A percentile compares a stretch with the other conserved stretches of the same genome.
Evolutionary conservation across 2,113 vertebrate genomes (phyloP).

Genomic region (Xenopus tropicalis): DNA sequence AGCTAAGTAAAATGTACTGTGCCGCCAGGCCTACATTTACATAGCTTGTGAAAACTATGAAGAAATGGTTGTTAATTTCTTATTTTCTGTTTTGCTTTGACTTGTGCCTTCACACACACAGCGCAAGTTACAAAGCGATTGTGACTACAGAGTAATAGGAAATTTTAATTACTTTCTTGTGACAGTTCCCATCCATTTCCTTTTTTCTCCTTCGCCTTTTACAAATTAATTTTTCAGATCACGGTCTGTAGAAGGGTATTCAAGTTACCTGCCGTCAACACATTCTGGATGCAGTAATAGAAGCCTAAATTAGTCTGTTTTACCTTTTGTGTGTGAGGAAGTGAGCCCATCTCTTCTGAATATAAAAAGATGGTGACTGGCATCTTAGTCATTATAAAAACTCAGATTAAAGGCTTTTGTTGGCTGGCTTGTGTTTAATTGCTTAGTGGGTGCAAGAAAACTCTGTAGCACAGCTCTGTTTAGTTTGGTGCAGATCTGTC

Average conservation of each 20-base stretch:
- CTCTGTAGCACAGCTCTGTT: too few relatives aligned
- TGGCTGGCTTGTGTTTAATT: neutral
- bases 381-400: neutral
- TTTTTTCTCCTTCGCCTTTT: slow-evolving; percentile 14
- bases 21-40: too few relatives aligned
- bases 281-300: slow-evolving; percentile 20
- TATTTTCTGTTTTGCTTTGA: neutral
- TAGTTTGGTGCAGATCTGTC: too few relatives aligned
- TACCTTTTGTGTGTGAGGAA: slow-evolving; percentile 14
- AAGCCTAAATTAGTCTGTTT: slow-evolving; percentile 20
- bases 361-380: neutral
- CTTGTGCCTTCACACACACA: neutral
- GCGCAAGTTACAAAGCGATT: neutral
- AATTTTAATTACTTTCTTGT: slow-evolving; percentile 42
- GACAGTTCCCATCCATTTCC: slow-evolving; percentile 41
- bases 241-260: neutral
- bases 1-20: too few relatives aligned
- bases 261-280: neutral
- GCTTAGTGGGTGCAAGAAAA: too few relatives aligned
- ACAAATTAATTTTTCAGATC: slow-evolving; percentile 28
- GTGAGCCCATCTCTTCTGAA: neutral
- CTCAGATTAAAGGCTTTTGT: neutral
- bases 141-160: slow-evolving; percentile 5
- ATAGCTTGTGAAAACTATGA: neutral
- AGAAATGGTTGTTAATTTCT: neutral